Evolutionary conservation across 2,888 invertebrate genomes (phyloP).

Genomic region (Atethmia centrago): DNA sequence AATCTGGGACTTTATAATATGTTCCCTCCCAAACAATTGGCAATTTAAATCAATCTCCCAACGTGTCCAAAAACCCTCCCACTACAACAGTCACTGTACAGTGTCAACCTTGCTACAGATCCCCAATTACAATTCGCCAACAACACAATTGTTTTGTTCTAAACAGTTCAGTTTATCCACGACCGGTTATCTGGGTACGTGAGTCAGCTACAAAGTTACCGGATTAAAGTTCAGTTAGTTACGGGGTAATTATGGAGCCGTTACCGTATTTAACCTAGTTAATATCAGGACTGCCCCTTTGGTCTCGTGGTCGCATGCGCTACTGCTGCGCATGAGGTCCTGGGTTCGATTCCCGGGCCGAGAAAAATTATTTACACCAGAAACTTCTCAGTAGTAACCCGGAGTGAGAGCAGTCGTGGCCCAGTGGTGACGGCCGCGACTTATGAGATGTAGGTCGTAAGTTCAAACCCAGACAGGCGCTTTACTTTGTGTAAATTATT

Average conservation of each 20-base stretch:
- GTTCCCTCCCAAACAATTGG: neutral
- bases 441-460: no score
- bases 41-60: neutral
- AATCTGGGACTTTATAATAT: neutral
- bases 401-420: no score
- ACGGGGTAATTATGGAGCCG: constrained; percentile 35
- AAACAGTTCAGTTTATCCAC: constrained; percentile 39
- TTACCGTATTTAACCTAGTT: constrained; percentile 49
- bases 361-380: no score
- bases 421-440: no score
- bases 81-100: neutral
- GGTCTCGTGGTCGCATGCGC: no score
- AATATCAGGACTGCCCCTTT: constrained; percentile 46
- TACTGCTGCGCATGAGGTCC: no score
- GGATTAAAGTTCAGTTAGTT: constrained; percentile 51
- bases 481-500: no score
- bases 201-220: constrained; percentile 54
- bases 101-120: neutral
- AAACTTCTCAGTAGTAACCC: no score
- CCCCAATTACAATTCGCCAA: constrained; percentile 39
- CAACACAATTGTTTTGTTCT: constrained; percentile 47
- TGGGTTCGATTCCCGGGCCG: no score
- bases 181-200: constrained; percentile 54
- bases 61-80: neutral
- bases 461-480: no score